phyloP scores from a whole-genome alignment of 2,113 vertebrate genomes.

The Orycteropus afer region DNA sequence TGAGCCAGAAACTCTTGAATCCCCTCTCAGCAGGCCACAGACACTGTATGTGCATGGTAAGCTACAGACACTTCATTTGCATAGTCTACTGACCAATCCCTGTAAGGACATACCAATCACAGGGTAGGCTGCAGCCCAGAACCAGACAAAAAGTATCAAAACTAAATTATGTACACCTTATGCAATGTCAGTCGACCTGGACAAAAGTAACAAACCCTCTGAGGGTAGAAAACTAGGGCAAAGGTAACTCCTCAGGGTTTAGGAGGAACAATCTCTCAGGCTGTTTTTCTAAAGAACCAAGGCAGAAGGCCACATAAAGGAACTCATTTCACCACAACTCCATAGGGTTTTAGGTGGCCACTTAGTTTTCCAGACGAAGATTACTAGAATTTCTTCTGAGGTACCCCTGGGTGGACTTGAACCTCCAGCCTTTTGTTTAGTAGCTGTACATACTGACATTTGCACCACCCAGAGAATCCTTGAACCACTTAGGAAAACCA shows the following conservation, averaged over 20 bases:
- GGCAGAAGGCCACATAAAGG: background rate
- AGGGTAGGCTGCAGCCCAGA: background rate
- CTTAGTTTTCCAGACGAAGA: background rate
- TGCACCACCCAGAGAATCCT: background rate
- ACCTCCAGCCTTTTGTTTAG: background rate
- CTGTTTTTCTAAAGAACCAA: background rate
- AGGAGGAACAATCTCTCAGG: background rate
- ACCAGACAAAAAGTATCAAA: background rate
- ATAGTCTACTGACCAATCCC: too few relatives aligned
- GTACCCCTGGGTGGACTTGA: background rate
- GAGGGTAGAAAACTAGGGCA: background rate
- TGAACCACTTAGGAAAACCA: constrained; percentile 19
- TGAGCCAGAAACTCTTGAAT: background rate
- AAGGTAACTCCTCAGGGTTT: background rate
- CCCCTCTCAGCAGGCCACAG: background rate
- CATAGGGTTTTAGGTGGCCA: background rate
- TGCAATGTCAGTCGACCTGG: background rate
- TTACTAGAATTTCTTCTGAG: background rate
- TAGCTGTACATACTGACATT: background rate
- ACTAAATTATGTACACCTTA: background rate
- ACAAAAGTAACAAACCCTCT: background rate
- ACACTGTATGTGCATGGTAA: background rate
- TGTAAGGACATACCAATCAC: too few relatives aligned
- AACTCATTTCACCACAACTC: background rate
- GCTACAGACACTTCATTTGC: background rate